Evolutionary conservation across 2,113 vertebrate species (phyloP).

Genomic region (Sphaerodactylus townsendi): DNA sequence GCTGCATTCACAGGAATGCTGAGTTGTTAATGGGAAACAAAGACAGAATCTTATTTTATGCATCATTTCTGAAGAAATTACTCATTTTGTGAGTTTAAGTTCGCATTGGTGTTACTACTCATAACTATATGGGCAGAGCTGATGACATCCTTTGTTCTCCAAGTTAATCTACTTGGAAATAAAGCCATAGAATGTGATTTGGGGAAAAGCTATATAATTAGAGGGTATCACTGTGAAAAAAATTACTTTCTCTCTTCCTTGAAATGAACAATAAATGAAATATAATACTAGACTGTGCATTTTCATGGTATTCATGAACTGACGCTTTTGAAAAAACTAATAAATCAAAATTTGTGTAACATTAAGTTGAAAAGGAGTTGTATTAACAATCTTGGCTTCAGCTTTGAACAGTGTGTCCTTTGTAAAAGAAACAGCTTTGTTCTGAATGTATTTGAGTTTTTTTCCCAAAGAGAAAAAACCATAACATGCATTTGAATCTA

Average conservation of each 20-base stretch:
- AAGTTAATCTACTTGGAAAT: neutral
- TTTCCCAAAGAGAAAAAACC: slow-evolving; percentile 33
- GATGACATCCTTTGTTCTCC: neutral
- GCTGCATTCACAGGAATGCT: too few species aligned
- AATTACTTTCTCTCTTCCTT: neutral
- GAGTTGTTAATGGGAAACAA: too few species aligned
- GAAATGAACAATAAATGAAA: neutral
- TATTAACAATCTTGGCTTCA: neutral
- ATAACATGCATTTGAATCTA: slow-evolving; percentile 7
- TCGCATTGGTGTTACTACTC: too few species aligned
- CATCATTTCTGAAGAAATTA: too few species aligned
- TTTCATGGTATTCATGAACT: slow-evolving; percentile 55
- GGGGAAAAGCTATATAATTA: neutral
- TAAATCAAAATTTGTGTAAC: slow-evolving; percentile 6
- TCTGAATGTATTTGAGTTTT: slow-evolving; percentile 8
- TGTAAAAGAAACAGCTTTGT: neutral
- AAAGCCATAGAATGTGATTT: neutral
- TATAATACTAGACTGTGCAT: neutral
- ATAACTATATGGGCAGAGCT: neutral
- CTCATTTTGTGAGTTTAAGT: too few species aligned
- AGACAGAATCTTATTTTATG: too few species aligned
- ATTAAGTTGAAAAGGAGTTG: neutral
- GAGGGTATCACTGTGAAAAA: neutral
- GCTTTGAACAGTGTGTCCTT: neutral
- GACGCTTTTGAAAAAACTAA: neutral